A percentile compares a stretch with the other conserved stretches of the same genome.
phyloP scores from a whole-genome alignment of 2,888 invertebrate genomes.

The Phortica magna region DNA sequence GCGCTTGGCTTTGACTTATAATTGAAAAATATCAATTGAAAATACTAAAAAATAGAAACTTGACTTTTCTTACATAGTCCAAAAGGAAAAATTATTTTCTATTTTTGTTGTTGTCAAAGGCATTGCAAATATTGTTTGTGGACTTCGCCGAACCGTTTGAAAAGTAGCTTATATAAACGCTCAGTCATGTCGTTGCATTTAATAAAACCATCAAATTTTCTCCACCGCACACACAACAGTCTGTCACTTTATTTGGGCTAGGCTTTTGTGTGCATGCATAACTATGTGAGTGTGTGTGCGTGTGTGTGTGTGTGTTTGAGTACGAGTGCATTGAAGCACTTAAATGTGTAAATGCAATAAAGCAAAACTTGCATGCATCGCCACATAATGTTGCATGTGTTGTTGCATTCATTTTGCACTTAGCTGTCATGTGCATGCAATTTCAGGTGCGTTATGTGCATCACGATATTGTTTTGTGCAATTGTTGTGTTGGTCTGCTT shows the following conservation, averaged over 20 bases:
- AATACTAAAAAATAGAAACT: not conserved
- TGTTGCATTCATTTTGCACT: not conserved
- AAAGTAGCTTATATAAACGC: slow-evolving; percentile 1
- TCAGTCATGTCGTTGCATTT: slow-evolving; percentile 17
- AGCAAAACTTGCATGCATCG: not conserved
- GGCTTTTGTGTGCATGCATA: not conserved
- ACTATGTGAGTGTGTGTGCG: not conserved
- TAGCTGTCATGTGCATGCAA: not conserved
- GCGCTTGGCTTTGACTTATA: not conserved
- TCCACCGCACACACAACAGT: not conserved
- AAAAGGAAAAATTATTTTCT: too few species aligned
- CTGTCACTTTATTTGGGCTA: not conserved
- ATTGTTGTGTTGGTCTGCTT: not conserved
- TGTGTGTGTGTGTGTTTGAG: not conserved
- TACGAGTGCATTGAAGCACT: not conserved
- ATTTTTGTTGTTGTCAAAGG: not conserved
- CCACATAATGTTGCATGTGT: slow-evolving; percentile 17
- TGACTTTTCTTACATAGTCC: not conserved
- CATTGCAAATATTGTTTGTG: not conserved
- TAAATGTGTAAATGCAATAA: not conserved
- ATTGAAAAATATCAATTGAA: slow-evolving; percentile 6
- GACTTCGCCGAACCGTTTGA: not conserved
- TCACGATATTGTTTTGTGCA: not conserved
- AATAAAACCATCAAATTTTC: not conserved
- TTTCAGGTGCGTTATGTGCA: not conserved